phyloP scores from a whole-genome alignment of 2,113 vertebrate species.

The Heteronetta atricapilla region DNA sequence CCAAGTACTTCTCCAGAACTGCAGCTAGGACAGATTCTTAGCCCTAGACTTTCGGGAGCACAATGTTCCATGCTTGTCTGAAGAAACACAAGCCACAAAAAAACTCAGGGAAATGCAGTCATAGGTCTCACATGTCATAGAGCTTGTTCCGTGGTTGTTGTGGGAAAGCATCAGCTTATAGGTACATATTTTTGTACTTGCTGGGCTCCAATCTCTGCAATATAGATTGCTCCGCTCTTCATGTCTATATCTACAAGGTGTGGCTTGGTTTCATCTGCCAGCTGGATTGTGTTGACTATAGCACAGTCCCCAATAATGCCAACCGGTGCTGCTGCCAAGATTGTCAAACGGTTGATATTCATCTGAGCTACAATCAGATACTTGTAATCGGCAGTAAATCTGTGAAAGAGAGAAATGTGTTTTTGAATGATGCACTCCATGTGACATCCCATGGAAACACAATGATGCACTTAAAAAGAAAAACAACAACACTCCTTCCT shows the following conservation, averaged over 20 bases:
- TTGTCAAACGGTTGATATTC: slow-evolving; percentile 83
- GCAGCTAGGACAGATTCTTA: not conserved
- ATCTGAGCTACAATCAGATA: slow-evolving; percentile 89
- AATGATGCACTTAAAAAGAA: not conserved
- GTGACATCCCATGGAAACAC: not conserved
- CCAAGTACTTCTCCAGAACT: not conserved
- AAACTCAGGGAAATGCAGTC: not conserved
- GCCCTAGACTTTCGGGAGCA: not conserved
- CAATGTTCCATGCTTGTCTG: not conserved
- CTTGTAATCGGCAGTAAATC: slow-evolving; percentile 86
- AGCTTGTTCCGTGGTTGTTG: not conserved
- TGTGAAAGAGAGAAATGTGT: slow-evolving; percentile 42
- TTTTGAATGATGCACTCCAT: not conserved
- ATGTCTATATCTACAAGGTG: slow-evolving; percentile 89
- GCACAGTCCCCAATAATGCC: slow-evolving; percentile 86
- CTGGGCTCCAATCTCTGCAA: slow-evolving; percentile 92
- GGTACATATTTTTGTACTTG: slow-evolving; percentile 93
- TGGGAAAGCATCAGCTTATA: slow-evolving; percentile 8
- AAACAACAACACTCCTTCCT: not conserved
- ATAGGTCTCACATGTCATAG: not conserved
- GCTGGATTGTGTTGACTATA: slow-evolving; percentile 84
- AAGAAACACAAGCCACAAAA: not conserved
- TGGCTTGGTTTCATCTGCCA: slow-evolving; percentile 88
- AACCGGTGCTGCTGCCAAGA: slow-evolving; percentile 83
- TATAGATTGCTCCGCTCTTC: slow-evolving; percentile 86